Evolutionary conservation across 2,113 vertebrate genomes (phyloP).

Genomic region (Leptocoma aspasia): DNA sequence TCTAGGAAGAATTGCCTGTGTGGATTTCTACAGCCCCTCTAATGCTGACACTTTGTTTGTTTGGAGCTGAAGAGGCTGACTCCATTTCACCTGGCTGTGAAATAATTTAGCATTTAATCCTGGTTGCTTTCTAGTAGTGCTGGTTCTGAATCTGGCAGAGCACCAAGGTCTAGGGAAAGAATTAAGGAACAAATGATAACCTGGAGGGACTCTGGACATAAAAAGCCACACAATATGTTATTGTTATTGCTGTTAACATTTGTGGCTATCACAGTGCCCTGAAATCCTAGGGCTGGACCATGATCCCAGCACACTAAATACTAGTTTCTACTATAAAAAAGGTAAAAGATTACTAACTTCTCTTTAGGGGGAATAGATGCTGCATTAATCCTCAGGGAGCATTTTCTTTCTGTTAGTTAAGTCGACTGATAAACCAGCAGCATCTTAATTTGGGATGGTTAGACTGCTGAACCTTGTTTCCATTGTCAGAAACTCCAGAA

Average conservation of each 20-base stretch:
- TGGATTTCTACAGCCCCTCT: neutral
- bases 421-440: neutral
- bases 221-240: neutral
- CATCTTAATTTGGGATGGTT: neutral
- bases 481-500: neutral
- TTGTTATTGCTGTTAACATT: neutral
- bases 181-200: neutral
- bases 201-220: neutral
- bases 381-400: neutral
- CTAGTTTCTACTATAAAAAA: neutral
- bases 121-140: neutral
- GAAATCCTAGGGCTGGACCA: neutral
- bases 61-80: neutral
- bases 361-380: neutral
- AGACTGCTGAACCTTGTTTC: neutral
- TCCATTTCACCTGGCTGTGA: neutral
- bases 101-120: neutral
- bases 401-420: neutral
- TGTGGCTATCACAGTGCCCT: neutral
- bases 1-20: neutral
- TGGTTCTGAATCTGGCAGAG: neutral
- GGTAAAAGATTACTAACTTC: fast-evolving
- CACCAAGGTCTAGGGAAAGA: neutral
- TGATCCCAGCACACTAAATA: neutral
- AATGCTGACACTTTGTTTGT: neutral